Evolutionary conservation across 2,797 vertebrate species (phyloP).

Genomic region (Oophaga sylvatica): DNA sequence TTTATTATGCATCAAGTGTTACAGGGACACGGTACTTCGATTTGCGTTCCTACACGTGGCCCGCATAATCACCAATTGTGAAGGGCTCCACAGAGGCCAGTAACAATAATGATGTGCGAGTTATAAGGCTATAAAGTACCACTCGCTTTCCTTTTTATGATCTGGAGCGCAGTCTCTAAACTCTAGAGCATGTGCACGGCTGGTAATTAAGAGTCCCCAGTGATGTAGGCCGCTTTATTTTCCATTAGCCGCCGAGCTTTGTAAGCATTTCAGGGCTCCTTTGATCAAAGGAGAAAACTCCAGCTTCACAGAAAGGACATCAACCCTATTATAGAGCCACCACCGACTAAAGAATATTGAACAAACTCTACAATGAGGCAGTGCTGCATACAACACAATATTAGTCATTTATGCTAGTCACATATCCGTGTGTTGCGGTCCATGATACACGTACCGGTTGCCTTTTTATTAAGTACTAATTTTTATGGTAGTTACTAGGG

Average conservation of each 20-base stretch:
- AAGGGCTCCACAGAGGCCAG: not conserved
- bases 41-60: not conserved
- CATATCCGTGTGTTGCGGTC: too few species aligned
- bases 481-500: too few species aligned
- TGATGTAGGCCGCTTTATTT: conserved; percentile 26
- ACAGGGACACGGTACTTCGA: not conserved
- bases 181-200: conserved; percentile 21
- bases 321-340: too few species aligned
- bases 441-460: too few species aligned
- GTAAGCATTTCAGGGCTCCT: conserved; percentile 1
- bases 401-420: not conserved
- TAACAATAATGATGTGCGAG: conserved; percentile 13
- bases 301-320: not conserved
- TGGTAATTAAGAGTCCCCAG: conserved; percentile 48
- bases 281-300: not conserved
- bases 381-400: not conserved
- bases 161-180: conserved; percentile 29
- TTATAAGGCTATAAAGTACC: conserved; percentile 17
- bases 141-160: conserved; percentile 22
- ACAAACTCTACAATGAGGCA: not conserved
- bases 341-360: not conserved
- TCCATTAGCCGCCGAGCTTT: conserved; percentile 51
- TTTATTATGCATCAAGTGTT: not conserved
- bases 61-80: not conserved
- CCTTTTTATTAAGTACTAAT: too few species aligned